Evolutionary conservation across 2,113 vertebrate genomes (phyloP), one percentile per base, ranked within the genome.

Genomic region (Lophochroa leadbeateri): DNA sequence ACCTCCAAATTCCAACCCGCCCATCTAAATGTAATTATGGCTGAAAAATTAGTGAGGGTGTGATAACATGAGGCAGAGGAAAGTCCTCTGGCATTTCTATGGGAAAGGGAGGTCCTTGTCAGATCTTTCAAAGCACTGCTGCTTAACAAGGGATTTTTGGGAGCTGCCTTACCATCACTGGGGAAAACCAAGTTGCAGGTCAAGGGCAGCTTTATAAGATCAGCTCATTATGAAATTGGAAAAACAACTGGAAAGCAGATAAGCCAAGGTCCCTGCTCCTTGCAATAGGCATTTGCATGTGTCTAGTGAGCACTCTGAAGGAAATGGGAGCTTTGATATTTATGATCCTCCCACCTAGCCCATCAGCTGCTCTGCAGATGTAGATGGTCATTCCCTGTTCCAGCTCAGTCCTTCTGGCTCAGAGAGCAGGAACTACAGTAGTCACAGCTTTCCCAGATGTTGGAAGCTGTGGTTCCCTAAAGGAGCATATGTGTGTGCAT

Each of bases 131-230:
- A 89, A 93, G 88, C 52, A 11, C 57, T 93, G 76, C 69, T 92
- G 44, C 83, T 89, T 86, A 72, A n/a, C 1, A 2, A 33, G 63
- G 88, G 74, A 89, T 94, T 94, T 93, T 89, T 80, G 81, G 58
- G 67, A 52, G 23, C 91, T 89, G 37, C 63, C 65, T 94, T 61
- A 15, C 44, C 0, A 0, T 92, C 67, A 52, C 94, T 96, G 95
- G 90, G 95, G 95, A 93, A 93, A 96, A 94, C 95, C 43, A 44
- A 82, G 52, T 17, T 82, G 53, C 65, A 61, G 57, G 71, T 92
- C 74, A 83, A 65, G 81, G 25, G 52, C 44, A 82, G 33, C 44
- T 78, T 90, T 74, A 13, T 82, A 81, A 39, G 23, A 24, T 81
- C 58, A 43, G 9, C 3, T 5, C 25, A 7, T 91, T 86, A 61